Evolutionary conservation across 2,113 vertebrate species (phyloP), one percentile per base, ranked within the genome.

Genomic region (Cathartes aura): DNA sequence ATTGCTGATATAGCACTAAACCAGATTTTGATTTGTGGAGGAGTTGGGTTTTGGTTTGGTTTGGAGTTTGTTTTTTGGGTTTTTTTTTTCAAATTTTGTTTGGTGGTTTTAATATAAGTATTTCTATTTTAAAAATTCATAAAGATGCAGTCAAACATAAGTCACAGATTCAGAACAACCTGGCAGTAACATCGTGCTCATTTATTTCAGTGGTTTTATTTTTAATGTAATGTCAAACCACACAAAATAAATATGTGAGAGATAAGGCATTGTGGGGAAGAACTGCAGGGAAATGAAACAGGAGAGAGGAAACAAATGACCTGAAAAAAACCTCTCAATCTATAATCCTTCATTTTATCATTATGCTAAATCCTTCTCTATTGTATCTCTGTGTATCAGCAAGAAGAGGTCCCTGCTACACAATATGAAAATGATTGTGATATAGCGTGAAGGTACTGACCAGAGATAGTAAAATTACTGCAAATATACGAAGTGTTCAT

Each of bases 91-190:
- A 53, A 12, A 40, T 50, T 83, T 85, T 64, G 5, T 56, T 72
- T 64, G 22, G 8, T 59, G 11, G 5, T 60, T 85, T 85, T 79
- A 76, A 59, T 48, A 5, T 10, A 92, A 70, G 19, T 56, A 81
- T 70, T 95, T 93, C 20, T 48, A 64, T 22, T 88, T 89, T 15
- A 71, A 90, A 95, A 96, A 93, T 59, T 87, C 29, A 66, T 93
- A 89, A 75, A 75, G 23, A 86, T 58, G 40, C 2, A 2, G 60
- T 72, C 60, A 95, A 50, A 60, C 8, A 45, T 70, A 89, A 94
- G 29, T 52, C 40, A 90, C 16, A 80, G 59, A 73, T 76, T 64
- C 36, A 59, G 38, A 86, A 67, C 29, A 94, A 58, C 12, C 53
- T 82, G 19, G 40, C 32, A 82, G 47, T 66, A 88, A 45, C 11